Base-by-base conservation (phyloP, 1,140 invertebrate species). In the Panagrolaimus sp. region DNA sequence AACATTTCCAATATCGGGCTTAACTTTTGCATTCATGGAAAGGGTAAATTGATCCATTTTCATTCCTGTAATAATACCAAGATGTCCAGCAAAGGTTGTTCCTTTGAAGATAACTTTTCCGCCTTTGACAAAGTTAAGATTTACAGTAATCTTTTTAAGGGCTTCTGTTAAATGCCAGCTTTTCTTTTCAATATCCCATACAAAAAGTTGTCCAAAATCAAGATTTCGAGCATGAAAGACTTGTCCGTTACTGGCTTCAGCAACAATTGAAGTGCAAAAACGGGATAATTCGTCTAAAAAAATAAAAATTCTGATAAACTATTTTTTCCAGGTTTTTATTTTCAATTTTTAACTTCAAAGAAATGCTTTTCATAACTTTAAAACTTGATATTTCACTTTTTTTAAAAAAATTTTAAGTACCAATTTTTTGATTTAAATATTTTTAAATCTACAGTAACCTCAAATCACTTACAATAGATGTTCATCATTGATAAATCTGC, bases 121-220 rank as follows among this genome's bases (percentile, higher is more conserved):
- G 31, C 87, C 84, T 42, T 87, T 68, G 65, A 86, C 85, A n/a
- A 88, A 84, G 42, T 87, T 82, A 43, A 87, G 75, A 5, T 85
- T 86, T 16, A 84, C 74, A 9, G 88, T 27, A 20, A 69, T 42
- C 47, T 72, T 69, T 44, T 65, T 63, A 14, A 72, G 68, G 5
- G 45, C 48, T 9, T 71, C 43, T n/a, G 69, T 72, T 2, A 70
- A 42, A 11, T 25, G 16, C 87, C 87, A 88, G 0, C 84, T 86
- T 48, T 87, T 76, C 45, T 43, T 47, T 9, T 65, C 45, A 53
- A 66, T 23, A 67, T 75, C 67, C 69, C 72, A 88, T 84, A 87
- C 87, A 62, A 88, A 72, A 72, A 88, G 87, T 0, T 88, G 75
- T 7, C 87, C 87, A 83, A 88, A 88, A 77, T 88, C 87, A 14